A percentile compares a stretch with the other conserved stretches of the same genome.
Evolutionary conservation across 2,113 vertebrate genomes (phyloP).

Genomic region (Muntiacus muntjak): DNA sequence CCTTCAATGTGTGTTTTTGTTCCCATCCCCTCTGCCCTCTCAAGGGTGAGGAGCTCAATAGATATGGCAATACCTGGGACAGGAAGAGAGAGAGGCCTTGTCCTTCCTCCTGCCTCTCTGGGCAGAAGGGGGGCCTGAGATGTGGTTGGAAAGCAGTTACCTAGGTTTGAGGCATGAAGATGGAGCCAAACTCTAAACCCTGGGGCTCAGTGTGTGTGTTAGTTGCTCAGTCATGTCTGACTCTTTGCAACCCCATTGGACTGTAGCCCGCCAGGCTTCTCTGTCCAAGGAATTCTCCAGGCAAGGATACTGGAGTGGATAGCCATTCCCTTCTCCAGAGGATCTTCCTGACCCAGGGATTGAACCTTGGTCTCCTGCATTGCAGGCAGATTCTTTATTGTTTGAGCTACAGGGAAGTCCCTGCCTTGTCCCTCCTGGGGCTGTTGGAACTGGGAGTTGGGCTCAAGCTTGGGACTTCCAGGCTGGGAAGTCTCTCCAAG

Average conservation of each 20-base stretch:
- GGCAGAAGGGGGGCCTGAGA: not conserved
- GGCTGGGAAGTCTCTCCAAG: not conserved
- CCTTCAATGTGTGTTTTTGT: conserved; percentile 1
- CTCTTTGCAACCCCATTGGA: not conserved
- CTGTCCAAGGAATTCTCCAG: not conserved
- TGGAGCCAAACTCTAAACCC: not conserved
- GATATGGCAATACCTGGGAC: not conserved
- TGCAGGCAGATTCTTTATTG: not conserved
- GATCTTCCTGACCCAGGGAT: not conserved
- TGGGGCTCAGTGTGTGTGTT: not conserved
- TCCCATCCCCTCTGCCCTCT: not conserved
- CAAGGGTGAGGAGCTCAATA: not conserved
- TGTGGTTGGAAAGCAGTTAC: not conserved
- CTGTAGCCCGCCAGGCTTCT: not conserved
- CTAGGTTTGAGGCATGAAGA: not conserved
- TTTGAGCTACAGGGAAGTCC: not conserved
- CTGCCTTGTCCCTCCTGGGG: not conserved
- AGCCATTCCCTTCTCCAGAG: not conserved
- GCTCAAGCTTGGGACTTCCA: not conserved
- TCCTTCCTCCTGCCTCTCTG: not conserved
- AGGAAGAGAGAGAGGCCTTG: not conserved
- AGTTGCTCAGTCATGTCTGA: not conserved
- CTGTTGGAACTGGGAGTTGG: not conserved
- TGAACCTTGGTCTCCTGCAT: not conserved
- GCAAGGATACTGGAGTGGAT: not conserved